These are phyloP conservation scores for Chloroceryle aenea DNA, from an alignment of 2,113 vertebrate species.

Conservation along the genomic window DNA sequence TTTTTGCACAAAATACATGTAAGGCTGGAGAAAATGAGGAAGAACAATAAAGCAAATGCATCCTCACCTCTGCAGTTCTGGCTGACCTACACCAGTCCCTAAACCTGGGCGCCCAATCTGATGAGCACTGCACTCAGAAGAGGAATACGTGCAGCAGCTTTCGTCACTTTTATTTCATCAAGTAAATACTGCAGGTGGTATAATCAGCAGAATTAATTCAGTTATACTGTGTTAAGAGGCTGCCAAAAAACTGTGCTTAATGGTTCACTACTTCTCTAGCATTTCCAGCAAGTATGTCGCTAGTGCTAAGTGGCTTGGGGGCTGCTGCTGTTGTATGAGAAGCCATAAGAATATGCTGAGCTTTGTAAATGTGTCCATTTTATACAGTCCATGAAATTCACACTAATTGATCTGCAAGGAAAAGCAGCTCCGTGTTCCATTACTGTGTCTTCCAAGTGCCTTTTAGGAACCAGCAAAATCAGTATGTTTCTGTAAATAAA, in stretches of 20 bases:
- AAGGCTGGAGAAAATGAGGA: not conserved
- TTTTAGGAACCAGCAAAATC: slow-evolving; percentile 77
- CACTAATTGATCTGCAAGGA: slow-evolving; percentile 73
- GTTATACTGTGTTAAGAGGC: slow-evolving; percentile 13
- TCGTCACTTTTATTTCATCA: slow-evolving; percentile 50
- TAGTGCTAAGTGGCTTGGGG: slow-evolving; percentile 46
- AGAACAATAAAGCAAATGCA: not conserved
- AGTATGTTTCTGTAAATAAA: slow-evolving; percentile 79
- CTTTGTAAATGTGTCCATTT: slow-evolving; percentile 63
- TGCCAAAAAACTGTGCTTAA: slow-evolving; percentile 71
- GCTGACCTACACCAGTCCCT: not conserved
- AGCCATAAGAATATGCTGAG: slow-evolving; percentile 73
- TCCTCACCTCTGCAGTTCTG: not conserved
- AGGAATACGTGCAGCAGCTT: slow-evolving; percentile 20
- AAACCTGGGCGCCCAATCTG: not conserved
- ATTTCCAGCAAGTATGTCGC: slow-evolving; percentile 70
- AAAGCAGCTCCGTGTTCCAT: slow-evolving; percentile 61
- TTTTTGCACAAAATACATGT: not conserved
- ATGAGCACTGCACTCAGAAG: not conserved
- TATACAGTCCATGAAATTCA: slow-evolving; percentile 75
- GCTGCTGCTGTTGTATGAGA: slow-evolving; percentile 61
- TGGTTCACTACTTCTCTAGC: slow-evolving; percentile 20
- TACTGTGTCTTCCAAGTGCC: slow-evolving; percentile 63
- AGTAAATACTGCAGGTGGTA: slow-evolving; percentile 62
- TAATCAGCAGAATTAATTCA: slow-evolving; percentile 77